Percentiles rank a stretch among this genome's conserved stretches.
phyloP scores from a whole-genome alignment of 2,113 vertebrate genomes.

The Aleadryas rufinucha region DNA sequence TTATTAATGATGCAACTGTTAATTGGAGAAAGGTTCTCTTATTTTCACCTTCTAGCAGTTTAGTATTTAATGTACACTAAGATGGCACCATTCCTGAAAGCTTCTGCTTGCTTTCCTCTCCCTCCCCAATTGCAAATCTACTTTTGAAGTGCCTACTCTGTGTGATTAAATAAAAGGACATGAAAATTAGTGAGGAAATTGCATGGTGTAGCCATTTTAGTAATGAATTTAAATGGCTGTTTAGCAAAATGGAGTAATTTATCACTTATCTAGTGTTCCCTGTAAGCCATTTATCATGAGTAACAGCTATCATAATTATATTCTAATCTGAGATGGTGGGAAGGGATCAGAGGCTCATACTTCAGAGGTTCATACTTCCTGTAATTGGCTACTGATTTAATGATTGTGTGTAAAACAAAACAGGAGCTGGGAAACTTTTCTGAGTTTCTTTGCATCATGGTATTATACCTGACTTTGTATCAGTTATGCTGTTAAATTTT shows the following conservation, averaged over 20 bases:
- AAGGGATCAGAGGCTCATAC: neutral
- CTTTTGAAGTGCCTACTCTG: neutral
- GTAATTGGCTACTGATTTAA: neutral
- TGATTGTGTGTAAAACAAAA: neutral
- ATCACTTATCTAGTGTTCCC: neutral
- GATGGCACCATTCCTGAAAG: neutral
- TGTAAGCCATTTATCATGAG: neutral
- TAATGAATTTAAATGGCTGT: constrained; percentile 15
- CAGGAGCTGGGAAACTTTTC: neutral
- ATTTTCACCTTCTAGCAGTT: neutral
- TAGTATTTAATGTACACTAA: neutral
- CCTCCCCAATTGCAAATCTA: neutral
- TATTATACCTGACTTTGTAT: neutral
- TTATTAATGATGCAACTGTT: neutral
- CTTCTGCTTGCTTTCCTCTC: neutral
- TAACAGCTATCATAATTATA: neutral
- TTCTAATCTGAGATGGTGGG: neutral
- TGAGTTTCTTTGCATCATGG: neutral
- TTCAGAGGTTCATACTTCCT: neutral
- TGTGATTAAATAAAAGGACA: neutral
- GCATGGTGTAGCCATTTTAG: neutral
- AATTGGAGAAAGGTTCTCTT: neutral
- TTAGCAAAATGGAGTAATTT: constrained; percentile 13
- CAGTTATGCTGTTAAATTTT: neutral
- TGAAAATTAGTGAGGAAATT: constrained; percentile 33